Conservation (phyloP, 2,113 vertebrate species). For the Chinchilla lanigera region DNA sequence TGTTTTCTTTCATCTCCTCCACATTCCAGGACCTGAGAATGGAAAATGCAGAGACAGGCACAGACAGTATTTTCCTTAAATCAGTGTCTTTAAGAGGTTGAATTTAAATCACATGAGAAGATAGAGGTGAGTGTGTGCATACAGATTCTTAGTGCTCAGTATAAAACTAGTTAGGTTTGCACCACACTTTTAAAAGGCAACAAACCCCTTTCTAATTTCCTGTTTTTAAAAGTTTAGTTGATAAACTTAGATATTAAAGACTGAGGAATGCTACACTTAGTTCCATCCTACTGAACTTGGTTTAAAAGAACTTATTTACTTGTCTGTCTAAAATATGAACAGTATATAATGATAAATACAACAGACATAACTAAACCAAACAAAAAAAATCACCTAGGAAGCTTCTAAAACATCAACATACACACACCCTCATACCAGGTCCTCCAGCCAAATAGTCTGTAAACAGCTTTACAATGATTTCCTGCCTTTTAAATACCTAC, state of each 20-base stretch:
- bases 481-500: not conserved
- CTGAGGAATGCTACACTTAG: not conserved
- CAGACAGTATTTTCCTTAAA: conserved; percentile 46
- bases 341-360: conserved; percentile 35
- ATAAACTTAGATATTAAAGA: conserved; percentile 51
- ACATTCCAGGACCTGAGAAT: conserved; percentile 89
- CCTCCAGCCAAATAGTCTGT: not conserved
- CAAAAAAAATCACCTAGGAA: conserved; percentile 46
- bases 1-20: conserved; percentile 91
- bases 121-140: conserved; percentile 59
- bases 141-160: not conserved
- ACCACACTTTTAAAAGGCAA: conserved; percentile 40
- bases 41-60: conserved; percentile 78
- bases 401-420: conserved; percentile 23
- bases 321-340: conserved; percentile 29
- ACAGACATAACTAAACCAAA: conserved; percentile 14
- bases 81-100: conserved; percentile 41
- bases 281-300: not conserved
- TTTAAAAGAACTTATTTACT: conserved; percentile 17
- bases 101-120: conserved; percentile 43
- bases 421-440: not conserved
- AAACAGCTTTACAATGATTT: not conserved
- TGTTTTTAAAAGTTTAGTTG: conserved; percentile 51
- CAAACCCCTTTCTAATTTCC: conserved; percentile 42
- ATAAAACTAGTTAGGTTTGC: conserved; percentile 1